Base-by-base conservation (phyloP, 2,888 invertebrate genomes). In the Pachycephus smyrnensis region DNA sequence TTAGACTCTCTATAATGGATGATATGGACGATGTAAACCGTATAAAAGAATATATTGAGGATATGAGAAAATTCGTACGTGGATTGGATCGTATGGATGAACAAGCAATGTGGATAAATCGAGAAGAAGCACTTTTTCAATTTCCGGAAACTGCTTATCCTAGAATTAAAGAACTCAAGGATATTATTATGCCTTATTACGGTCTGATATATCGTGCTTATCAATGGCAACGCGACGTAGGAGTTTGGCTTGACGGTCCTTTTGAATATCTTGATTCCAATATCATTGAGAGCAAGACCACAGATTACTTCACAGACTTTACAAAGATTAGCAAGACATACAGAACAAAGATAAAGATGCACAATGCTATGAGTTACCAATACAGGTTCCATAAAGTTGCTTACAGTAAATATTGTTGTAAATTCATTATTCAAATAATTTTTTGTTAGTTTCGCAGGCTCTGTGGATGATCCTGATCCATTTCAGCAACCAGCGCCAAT, bases 181-280 rank as follows among this genome's bases (percentile, higher is more conserved):
- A 94, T 31, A 94, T 94, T 85, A 93, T 96, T 40, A 92, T 95
- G 88, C 96, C 96, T 0, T 96, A 96, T 90, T 94, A 96, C 77
- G 93, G 92, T 69, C 92, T 97, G 4, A 92, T 98, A 84, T 96
- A 95, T 92, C 93, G 93, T 73, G 92, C 92, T 78, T 92, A 94
- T 82, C 93, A 94, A 88, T 98, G 98, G 96, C 94, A 95, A 89
- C 94, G 96, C 76, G 95, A 96, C 85, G 95, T 95, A 87, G 95
- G 95, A 85, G 96, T 97, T 12, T 98, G 98, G 97, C 95, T 97
- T 94, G 97, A 98, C 90, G 98, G 98, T 0, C 95, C 96, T 1
- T 98, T 98, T 91, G 96, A 97, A 89, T 97, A 97, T 88, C 92
- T 98, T 82, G 95, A 96, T 86, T 95, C 96, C 9, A 93, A 94